Percentiles rank a stretch among this genome's conserved stretches.
phyloP scores from a whole-genome alignment of 2,797 vertebrate genomes.

The Cyprinella venusta region DNA sequence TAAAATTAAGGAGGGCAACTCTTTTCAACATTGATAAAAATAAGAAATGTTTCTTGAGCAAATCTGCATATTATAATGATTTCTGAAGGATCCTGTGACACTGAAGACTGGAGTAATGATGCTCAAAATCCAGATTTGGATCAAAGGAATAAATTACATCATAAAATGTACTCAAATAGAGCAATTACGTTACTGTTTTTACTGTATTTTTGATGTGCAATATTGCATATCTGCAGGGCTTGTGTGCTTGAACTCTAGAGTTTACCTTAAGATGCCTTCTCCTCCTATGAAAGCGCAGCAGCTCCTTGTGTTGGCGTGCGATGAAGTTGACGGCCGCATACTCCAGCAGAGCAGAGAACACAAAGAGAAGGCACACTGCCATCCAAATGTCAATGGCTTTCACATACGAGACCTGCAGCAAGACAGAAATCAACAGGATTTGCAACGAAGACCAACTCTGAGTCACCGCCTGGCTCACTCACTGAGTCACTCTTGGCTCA shows the following conservation, averaged over 20 bases:
- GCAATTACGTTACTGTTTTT: not conserved
- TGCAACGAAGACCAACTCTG: constrained; percentile 29
- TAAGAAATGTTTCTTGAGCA: not conserved
- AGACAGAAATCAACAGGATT: constrained; percentile 24
- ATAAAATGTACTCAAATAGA: not conserved
- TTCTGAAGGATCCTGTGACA: not conserved
- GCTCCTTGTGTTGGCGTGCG: constrained; percentile 98
- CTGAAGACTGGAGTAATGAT: too few species aligned
- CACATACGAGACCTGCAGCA: constrained; percentile 92
- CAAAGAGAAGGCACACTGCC: constrained; percentile 97
- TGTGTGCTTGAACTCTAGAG: constrained; percentile 6
- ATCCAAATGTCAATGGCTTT: constrained; percentile 99
- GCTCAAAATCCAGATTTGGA: not conserved
- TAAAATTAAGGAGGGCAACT: not conserved
- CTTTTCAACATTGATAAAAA: not conserved
- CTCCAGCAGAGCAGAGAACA: constrained; percentile 96
- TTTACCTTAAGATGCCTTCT: constrained; percentile 96
- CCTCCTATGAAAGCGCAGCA: constrained; percentile 95
- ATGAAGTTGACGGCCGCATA: constrained; percentile 98
- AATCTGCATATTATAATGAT: not conserved
- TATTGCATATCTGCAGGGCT: not conserved
- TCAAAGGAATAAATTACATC: not conserved
- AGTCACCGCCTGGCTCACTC: constrained; percentile 41
- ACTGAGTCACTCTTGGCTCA: constrained; percentile 46
- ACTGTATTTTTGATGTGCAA: not conserved